Evolutionary conservation across 2,797 vertebrate genomes (phyloP).

Genomic region (Holocentrus rufus): DNA sequence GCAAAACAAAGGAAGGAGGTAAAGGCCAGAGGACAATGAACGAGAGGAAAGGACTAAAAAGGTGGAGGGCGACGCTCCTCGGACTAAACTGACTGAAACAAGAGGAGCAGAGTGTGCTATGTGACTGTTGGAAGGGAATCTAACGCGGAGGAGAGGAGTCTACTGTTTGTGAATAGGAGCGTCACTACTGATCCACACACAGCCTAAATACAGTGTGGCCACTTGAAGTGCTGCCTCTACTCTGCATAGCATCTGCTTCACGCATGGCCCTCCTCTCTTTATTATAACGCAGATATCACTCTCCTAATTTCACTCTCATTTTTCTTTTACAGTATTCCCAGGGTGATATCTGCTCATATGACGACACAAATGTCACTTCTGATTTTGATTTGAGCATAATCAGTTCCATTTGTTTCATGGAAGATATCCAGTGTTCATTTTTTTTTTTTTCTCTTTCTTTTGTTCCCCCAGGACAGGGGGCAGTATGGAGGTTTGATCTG

Average conservation of each 20-base stretch:
- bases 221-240: constrained; percentile 78
- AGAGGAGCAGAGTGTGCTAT: constrained; percentile 80
- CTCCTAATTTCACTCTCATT: constrained; percentile 11
- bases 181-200: constrained; percentile 68
- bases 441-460: neutral
- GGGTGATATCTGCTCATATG: constrained; percentile 32
- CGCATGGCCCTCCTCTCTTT: constrained; percentile 76
- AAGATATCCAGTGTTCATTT: constrained; percentile 21
- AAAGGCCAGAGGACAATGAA: constrained; percentile 29
- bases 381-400: constrained; percentile 14
- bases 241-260: constrained; percentile 80
- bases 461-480: neutral
- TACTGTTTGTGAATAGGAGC: constrained; percentile 71
- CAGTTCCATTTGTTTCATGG: constrained; percentile 24
- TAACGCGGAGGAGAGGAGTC: constrained; percentile 41
- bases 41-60: constrained; percentile 5
- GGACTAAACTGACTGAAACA: constrained; percentile 38
- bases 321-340: constrained; percentile 38
- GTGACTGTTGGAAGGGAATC: constrained; percentile 68
- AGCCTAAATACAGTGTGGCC: constrained; percentile 69
- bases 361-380: constrained; percentile 22
- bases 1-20: constrained; percentile 15
- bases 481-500: constrained; percentile 73
- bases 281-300: constrained; percentile 6
- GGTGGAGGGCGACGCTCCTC: neutral